Conservation (phyloP, 2,888 invertebrate species). For the Apotomis capreana region DNA sequence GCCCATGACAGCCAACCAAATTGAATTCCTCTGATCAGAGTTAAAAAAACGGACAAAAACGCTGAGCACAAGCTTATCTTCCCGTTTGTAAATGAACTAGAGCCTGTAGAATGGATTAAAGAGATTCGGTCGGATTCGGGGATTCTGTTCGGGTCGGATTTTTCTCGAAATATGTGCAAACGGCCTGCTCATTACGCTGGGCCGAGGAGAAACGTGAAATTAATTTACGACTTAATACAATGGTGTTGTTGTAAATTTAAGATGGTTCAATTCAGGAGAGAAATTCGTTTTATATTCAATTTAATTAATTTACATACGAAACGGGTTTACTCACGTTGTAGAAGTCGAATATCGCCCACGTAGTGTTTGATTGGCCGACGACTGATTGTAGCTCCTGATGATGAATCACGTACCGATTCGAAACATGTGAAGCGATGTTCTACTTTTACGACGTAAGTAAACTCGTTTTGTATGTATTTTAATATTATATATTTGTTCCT, state of each 20-base stretch:
- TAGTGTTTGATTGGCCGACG: too few relatives aligned
- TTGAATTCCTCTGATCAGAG: conserved; percentile 35
- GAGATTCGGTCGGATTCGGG: conserved; percentile 48
- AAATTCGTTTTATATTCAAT: background rate
- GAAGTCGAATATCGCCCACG: too few relatives aligned
- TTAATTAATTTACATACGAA: too few relatives aligned
- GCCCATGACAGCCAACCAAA: conserved; percentile 30
- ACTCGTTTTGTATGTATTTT: too few relatives aligned
- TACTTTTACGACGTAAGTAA: too few relatives aligned
- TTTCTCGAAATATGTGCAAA: conserved; percentile 60
- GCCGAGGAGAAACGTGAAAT: conserved; percentile 60
- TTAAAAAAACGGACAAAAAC: conserved; percentile 58
- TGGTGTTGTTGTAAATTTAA: conserved; percentile 48
- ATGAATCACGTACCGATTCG: too few relatives aligned
- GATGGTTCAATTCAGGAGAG: conserved; percentile 43
- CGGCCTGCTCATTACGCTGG: conserved; percentile 61
- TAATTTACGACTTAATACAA: conserved; percentile 74
- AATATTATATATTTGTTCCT: too few relatives aligned
- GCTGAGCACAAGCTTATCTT: conserved; percentile 58
- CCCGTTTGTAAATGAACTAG: conserved; percentile 66
- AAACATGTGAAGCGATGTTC: too few relatives aligned
- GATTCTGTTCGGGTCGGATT: conserved; percentile 31
- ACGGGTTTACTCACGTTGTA: too few relatives aligned
- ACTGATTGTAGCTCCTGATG: too few relatives aligned
- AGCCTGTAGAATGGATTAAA: conserved; percentile 63